These are phyloP conservation scores for Mormyrus iriodes DNA, from an alignment of 2,113 vertebrate genomes.

Conservation along the genomic window DNA sequence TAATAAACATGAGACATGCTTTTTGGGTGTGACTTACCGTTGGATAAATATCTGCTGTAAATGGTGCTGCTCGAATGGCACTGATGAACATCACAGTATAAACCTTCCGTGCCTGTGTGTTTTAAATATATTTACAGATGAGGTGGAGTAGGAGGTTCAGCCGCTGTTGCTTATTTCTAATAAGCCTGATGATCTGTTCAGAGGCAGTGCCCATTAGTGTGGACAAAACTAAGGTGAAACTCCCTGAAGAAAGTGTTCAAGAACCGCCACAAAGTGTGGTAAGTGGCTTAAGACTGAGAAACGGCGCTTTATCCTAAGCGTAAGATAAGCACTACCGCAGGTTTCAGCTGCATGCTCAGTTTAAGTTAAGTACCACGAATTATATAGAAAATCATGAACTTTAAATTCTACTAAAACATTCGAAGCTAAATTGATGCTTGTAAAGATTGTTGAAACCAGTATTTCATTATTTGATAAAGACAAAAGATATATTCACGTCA, in stretches of 20 bases:
- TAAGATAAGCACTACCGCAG: background rate
- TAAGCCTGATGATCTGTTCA: constrained; percentile 59
- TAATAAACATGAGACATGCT: background rate
- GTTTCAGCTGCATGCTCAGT: background rate
- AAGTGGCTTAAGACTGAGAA: constrained; percentile 45
- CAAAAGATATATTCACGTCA: background rate
- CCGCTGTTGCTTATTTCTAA: constrained; percentile 55
- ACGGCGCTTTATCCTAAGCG: background rate
- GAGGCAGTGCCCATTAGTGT: constrained; percentile 80
- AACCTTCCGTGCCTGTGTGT: background rate
- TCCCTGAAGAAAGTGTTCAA: constrained; percentile 56
- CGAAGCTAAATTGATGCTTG: background rate
- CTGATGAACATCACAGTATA: background rate
- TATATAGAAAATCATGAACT: background rate
- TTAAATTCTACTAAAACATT: background rate
- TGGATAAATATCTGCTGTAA: background rate
- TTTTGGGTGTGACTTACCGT: background rate
- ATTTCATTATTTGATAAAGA: background rate
- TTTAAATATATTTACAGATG: constrained; percentile 60
- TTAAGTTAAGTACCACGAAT: background rate
- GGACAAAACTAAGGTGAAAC: constrained; percentile 74
- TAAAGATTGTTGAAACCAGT: background rate
- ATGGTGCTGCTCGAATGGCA: background rate
- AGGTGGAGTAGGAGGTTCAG: constrained; percentile 44
- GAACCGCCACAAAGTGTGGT: constrained; percentile 67